Percentiles rank a stretch among this genome's conserved stretches.
phyloP scores from a whole-genome alignment of 2,888 invertebrate genomes.

The Lasioglossum malachurum region DNA sequence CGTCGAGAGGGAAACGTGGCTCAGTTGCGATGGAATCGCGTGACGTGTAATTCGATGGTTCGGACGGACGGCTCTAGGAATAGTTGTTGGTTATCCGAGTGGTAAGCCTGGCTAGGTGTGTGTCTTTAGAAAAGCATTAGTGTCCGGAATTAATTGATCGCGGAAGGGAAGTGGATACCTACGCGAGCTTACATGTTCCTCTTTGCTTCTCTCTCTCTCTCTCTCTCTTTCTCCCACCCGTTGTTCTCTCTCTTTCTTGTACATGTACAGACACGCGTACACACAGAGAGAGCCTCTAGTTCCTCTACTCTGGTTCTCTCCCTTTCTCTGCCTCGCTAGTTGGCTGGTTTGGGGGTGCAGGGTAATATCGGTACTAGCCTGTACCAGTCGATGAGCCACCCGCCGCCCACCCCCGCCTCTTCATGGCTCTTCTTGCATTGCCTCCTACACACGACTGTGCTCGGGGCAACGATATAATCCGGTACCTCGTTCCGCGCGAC shows the following conservation, averaged over 20 bases:
- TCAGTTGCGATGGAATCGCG: slow-evolving; percentile 74
- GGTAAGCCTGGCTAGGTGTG: slow-evolving; percentile 69
- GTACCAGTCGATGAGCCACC: slow-evolving; percentile 83
- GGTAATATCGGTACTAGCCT: slow-evolving; percentile 84
- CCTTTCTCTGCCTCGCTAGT: slow-evolving; percentile 65
- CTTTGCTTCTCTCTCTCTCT: slow-evolving; percentile 33
- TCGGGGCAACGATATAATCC: slow-evolving; percentile 79
- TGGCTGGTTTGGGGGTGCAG: slow-evolving; percentile 72
- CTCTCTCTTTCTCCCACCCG: neutral
- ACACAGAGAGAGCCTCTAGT: neutral
- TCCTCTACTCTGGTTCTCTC: slow-evolving; percentile 29
- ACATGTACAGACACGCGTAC: neutral
- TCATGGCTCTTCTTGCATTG: slow-evolving; percentile 74
- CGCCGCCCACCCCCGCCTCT: slow-evolving; percentile 69
- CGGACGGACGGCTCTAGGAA: slow-evolving; percentile 71
- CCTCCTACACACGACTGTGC: slow-evolving; percentile 75
- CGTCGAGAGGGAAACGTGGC: slow-evolving; percentile 64
- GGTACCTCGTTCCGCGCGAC: slow-evolving; percentile 71
- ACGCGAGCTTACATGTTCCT: slow-evolving; percentile 79
- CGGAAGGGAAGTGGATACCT: slow-evolving; percentile 81
- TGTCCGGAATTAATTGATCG: slow-evolving; percentile 84
- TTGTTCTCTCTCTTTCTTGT: slow-evolving; percentile 56
- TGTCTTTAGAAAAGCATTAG: slow-evolving; percentile 83
- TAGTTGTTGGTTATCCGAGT: slow-evolving; percentile 75
- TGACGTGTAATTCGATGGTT: slow-evolving; percentile 76